Evolutionary conservation across 1,140 invertebrate species (phyloP), one percentile per base, ranked within the genome.

Genomic region (Mya arenaria): DNA sequence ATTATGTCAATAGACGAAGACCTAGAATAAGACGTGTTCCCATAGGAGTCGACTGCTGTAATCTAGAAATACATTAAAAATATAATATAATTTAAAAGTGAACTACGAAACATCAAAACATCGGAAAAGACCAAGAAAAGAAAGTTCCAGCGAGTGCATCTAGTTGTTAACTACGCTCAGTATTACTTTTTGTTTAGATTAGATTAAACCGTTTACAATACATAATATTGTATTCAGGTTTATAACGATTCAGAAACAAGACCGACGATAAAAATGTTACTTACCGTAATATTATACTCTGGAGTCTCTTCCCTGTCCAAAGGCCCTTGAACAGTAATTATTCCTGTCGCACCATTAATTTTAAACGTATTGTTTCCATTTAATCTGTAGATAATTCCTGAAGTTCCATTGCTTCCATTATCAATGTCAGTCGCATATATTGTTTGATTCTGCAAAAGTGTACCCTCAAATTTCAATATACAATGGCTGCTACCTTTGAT

Each of bases 401-500:
- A 37, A 0, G 58, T 52, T 2, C 73, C 73, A 28, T 62, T 63
- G 17, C 1, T n/a, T 19, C 56, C 73, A 8, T 58, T 30, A 30
- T 75, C 73, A 5, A 10, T 13, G 39, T 75, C 73, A 4, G 37
- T 48, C 23, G 34, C 73, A 63, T 1, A 39, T 13, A 75, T 63
- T 3, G 25, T 39, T 48, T 41, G 56, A 2, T 25, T 25, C 73
- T 75, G 56, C 1, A 52, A 1, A 52, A 52, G 1, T 52, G 25
- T 52, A n/a, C 48, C 17, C 10, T 52, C 25, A 52, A 52, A 52
- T 52, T 52, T 52, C 48, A 52, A 52, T n/a, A n/a, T n/a, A n/a
- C n/a, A n/a, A n/a, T n/a, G n/a, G n/a, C n/a, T n/a, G n/a, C n/a
- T n/a, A n/a, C n/a, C n/a, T n/a, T n/a, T n/a, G n/a, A n/a, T n/a